Conservation (phyloP, 1,140 invertebrate species). For the Drosophila tani region DNA sequence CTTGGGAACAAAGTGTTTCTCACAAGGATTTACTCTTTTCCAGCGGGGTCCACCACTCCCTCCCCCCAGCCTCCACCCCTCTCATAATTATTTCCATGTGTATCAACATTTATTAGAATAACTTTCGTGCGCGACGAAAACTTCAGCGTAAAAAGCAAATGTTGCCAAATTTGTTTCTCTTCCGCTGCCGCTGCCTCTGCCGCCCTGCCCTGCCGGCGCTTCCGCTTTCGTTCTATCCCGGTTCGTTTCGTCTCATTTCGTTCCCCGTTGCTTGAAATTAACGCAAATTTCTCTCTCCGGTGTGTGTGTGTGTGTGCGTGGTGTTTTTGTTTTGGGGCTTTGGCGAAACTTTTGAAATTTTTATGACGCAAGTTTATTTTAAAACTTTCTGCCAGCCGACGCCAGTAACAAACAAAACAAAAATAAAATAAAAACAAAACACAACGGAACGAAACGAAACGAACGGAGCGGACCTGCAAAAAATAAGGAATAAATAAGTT, state of each 20-base stretch:
- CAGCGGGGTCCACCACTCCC: neutral
- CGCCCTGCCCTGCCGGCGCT: neutral
- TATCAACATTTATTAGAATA: constrained; percentile 33
- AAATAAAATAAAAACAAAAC: constrained; percentile 24
- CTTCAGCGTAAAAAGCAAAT: constrained; percentile 41
- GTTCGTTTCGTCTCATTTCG: constrained; percentile 40
- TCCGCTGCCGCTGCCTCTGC: neutral
- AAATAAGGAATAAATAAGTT: constrained; percentile 60
- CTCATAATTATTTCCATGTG: constrained; percentile 41
- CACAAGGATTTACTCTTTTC: constrained; percentile 2
- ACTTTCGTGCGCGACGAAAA: constrained; percentile 20
- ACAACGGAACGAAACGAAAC: neutral
- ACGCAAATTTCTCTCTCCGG: constrained; percentile 29
- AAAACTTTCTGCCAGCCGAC: constrained; percentile 73
- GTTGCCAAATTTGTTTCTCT: constrained; percentile 25
- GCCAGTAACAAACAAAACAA: constrained; percentile 35
- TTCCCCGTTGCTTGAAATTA: constrained; percentile 33
- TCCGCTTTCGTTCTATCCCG: constrained; percentile 25
- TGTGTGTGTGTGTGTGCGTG: neutral
- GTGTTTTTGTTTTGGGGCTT: constrained; percentile 30
- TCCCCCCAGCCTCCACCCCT: neutral
- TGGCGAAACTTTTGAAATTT: constrained; percentile 73
- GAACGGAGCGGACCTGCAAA: constrained; percentile 1
- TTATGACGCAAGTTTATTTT: constrained; percentile 82
- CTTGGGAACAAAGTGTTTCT: constrained; percentile 4